Conservation (phyloP, 2,888 invertebrate genomes). For the Seira ritae region DNA sequence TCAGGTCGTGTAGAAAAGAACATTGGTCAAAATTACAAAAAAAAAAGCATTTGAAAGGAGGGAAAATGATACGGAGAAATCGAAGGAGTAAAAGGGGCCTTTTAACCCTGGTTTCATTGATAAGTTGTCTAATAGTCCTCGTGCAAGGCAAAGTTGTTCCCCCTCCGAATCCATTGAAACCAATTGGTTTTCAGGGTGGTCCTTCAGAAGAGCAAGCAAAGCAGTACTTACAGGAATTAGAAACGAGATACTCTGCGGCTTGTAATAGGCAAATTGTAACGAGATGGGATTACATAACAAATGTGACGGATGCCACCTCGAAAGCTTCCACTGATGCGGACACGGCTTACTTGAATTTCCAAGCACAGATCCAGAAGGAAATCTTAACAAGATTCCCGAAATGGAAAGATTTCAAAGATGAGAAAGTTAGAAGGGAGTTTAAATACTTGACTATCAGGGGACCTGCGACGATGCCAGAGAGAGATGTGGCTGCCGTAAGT, state of each 20-base stretch:
- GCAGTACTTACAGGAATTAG: constrained; percentile 50
- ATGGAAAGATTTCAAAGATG: constrained; percentile 61
- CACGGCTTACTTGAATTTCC: constrained; percentile 60
- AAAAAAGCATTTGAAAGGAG: too few species aligned
- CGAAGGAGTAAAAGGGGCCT: neutral
- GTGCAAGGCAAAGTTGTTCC: neutral
- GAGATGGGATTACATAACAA: constrained; percentile 70
- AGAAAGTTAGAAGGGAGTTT: constrained; percentile 65
- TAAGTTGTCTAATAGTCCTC: neutral
- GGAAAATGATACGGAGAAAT: neutral
- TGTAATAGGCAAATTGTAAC: constrained; percentile 64
- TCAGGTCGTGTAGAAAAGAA: neutral
- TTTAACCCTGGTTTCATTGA: neutral
- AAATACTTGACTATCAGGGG: constrained; percentile 68
- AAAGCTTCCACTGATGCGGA: constrained; percentile 66
- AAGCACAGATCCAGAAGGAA: constrained; percentile 65
- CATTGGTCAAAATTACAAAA: neutral
- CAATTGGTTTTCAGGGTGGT: neutral
- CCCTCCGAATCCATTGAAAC: neutral
- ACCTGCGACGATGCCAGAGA: constrained; percentile 66
- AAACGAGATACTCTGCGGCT: constrained; percentile 60
- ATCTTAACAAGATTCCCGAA: constrained; percentile 68
- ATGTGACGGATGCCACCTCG: constrained; percentile 69
- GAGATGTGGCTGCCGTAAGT: constrained; percentile 59
- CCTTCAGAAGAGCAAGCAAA: constrained; percentile 61